Evolutionary conservation across 2,888 invertebrate genomes (phyloP).

Genomic region (Sinohyriopsis cumingii): DNA sequence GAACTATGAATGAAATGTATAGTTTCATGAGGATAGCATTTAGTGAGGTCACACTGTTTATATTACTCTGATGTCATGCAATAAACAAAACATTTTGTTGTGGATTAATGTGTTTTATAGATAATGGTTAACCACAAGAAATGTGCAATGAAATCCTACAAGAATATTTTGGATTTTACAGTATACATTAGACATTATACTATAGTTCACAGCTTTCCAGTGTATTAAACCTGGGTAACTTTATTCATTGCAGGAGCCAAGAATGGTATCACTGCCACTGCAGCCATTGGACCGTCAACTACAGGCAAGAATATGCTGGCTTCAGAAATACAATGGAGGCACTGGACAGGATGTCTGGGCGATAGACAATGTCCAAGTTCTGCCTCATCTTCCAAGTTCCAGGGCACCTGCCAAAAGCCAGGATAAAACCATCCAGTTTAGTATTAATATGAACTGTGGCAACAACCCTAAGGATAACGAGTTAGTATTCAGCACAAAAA

Average conservation of each 20-base stretch:
- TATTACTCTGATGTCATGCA: too few species aligned
- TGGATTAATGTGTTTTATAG: too few species aligned
- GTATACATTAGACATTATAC: too few species aligned
- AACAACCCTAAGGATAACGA: constrained; percentile 41
- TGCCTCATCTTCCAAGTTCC: constrained; percentile 58
- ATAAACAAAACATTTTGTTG: too few species aligned
- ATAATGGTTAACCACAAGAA: too few species aligned
- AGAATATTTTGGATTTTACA: too few species aligned
- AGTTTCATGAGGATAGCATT: too few species aligned
- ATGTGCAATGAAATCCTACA: too few species aligned
- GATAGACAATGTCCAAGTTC: constrained; percentile 62
- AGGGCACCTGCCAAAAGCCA: constrained; percentile 15
- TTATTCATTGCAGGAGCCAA: constrained; percentile 47
- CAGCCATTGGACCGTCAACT: constrained; percentile 41
- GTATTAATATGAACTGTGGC: constrained; percentile 65
- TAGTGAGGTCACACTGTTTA: too few species aligned
- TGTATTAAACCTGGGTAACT: too few species aligned
- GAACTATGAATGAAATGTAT: too few species aligned
- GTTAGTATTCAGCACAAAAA: constrained; percentile 22
- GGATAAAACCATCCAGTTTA: constrained; percentile 61
- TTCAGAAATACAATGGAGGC: constrained; percentile 65
- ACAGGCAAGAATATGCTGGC: constrained; percentile 65
- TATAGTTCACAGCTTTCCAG: too few species aligned
- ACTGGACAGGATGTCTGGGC: constrained; percentile 65
- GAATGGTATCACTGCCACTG: constrained; percentile 58